A percentile compares a stretch with the other conserved stretches of the same genome.
Evolutionary conservation across 2,888 invertebrate genomes (phyloP).

Genomic region (Parnassius glacialis): DNA sequence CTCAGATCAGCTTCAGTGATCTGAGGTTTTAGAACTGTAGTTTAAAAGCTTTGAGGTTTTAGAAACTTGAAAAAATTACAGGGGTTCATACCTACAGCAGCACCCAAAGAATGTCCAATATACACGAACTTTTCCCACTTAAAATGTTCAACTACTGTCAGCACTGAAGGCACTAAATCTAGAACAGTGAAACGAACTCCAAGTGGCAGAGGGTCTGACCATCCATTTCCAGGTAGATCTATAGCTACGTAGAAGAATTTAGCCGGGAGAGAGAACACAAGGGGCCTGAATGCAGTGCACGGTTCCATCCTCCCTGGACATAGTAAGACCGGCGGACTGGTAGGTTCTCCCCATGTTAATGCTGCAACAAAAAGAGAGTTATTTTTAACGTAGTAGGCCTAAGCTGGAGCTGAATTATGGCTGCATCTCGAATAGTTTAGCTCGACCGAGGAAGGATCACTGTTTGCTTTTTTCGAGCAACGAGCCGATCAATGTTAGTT

Average conservation of each 20-base stretch:
- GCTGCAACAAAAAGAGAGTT: constrained; percentile 52
- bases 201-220: constrained; percentile 75
- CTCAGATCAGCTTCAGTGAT: too few species aligned
- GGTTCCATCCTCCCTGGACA: constrained; percentile 83
- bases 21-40: too few species aligned
- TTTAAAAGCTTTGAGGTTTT: too few species aligned
- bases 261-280: constrained; percentile 74
- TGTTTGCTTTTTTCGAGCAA: too few species aligned
- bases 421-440: too few species aligned
- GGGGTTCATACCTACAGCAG: constrained; percentile 11
- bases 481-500: too few species aligned
- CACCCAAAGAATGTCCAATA: constrained; percentile 38
- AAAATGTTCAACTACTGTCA: constrained; percentile 61
- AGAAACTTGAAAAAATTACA: too few species aligned
- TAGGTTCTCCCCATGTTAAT: constrained; percentile 79
- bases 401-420: too few species aligned
- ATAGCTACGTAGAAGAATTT: constrained; percentile 62
- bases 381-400: too few species aligned
- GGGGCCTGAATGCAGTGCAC: constrained; percentile 78
- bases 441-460: too few species aligned
- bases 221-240: constrained; percentile 83
- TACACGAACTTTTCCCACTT: constrained; percentile 54
- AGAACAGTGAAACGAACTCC: constrained; percentile 57
- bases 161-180: constrained; percentile 62
- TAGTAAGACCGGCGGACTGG: constrained; percentile 74